phyloP scores from a whole-genome alignment of 1,140 invertebrate species.

The Camponotus vicinus region DNA sequence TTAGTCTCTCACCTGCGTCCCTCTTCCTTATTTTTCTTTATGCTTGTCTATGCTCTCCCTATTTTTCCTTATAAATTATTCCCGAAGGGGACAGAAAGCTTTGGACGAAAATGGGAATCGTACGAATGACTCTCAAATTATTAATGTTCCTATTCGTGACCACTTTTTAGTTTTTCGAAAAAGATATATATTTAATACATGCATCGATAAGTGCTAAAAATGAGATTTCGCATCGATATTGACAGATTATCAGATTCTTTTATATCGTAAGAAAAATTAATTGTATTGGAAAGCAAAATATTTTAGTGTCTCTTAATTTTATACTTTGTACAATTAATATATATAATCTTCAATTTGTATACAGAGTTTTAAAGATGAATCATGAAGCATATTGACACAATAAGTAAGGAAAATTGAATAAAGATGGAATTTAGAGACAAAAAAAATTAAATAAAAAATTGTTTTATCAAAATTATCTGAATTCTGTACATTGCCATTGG shows the following conservation, averaged over 20 bases:
- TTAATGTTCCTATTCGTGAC: constrained; percentile 7
- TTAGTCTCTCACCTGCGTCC: constrained; percentile 68
- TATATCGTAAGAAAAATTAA: neutral
- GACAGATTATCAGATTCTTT: neutral
- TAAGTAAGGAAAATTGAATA: neutral
- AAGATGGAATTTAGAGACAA: neutral
- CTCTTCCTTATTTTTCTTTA: constrained; percentile 64
- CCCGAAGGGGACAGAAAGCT: constrained; percentile 24
- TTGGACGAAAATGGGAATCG: constrained; percentile 22
- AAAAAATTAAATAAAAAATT: neutral
- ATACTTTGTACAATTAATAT: neutral
- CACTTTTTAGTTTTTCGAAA: neutral
- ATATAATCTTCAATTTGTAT: too few species aligned
- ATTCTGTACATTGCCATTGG: constrained; percentile 8
- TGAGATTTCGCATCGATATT: neutral
- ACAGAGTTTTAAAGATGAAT: neutral
- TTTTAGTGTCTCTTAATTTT: neutral
- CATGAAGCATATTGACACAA: neutral
- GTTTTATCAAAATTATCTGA: constrained; percentile 26
- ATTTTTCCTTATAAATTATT: constrained; percentile 61
- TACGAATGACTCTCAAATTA: constrained; percentile 30
- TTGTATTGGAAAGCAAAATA: neutral
- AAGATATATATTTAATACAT: neutral
- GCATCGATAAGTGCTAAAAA: neutral
- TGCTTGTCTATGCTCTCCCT: constrained; percentile 46